Evolutionary conservation across 2,888 invertebrate genomes (phyloP), one percentile per base, ranked within the genome.

Genomic region (Hydropsyche betteni): DNA sequence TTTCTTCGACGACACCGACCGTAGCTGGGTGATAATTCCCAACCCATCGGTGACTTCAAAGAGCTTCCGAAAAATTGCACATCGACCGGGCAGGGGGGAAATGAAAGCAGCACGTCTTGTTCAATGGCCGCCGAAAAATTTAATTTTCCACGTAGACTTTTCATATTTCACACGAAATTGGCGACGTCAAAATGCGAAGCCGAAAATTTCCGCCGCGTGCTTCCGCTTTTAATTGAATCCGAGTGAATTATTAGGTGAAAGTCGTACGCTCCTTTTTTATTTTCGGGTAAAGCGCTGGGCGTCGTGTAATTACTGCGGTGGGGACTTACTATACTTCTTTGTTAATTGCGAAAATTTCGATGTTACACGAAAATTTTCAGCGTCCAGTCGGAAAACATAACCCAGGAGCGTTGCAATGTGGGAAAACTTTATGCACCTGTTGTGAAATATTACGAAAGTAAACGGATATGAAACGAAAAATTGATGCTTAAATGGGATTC

Each of bases 161-260:
- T 64, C 64, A 64, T 64, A 64, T 64, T 64, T 64, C 34, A 64
- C 64, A 64, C 64, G 64, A 64, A 64, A 64, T 64, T 64, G 64
- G 64, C 64, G 36, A 24, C 33, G 64, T 64, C 64, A 64, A 64
- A 64, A 36, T 10, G 36, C 64, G 64, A 64, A 64, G 64, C 64
- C 64, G 34, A 64, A 64, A 64, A 64, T 64, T 64, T 55, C 12
- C 12, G 64, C 64, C 64, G 34, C 64, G 64, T 64, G 44, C 44
- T 64, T 64, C 64, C 64, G 64, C 33, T 64, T 64, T 64, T 64
- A 64, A 64, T 64, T 64, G 64, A 64, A 64, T 64, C 36, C 64
- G 64, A 34, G 64, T 64, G 64, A 64, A 36, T 64, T 64, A 64
- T 64, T 64, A 64, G 34, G 34, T 34, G 64, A 64, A 64, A 64